Conservation (phyloP, 2,797 vertebrate species). For the Periophthalmus magnuspinnatus region DNA sequence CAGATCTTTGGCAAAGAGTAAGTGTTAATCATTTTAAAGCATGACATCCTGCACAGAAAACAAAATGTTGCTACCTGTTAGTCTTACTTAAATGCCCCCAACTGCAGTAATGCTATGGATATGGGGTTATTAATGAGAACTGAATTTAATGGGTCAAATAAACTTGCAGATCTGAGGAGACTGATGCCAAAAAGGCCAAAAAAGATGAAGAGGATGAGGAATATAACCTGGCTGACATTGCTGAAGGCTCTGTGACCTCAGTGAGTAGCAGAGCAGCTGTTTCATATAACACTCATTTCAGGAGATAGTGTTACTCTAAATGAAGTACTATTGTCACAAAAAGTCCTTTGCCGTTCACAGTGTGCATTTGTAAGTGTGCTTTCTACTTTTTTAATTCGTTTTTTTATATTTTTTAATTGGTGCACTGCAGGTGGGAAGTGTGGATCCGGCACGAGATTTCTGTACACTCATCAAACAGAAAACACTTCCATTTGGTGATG, state of each 20-base stretch:
- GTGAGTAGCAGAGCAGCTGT: constrained; percentile 75
- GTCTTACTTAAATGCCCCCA: not conserved
- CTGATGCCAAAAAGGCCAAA: constrained; percentile 80
- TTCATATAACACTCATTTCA: constrained; percentile 9
- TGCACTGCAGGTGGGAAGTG: constrained; percentile 88
- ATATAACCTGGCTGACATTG: constrained; percentile 82
- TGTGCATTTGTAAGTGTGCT: constrained; percentile 11
- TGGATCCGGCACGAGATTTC: constrained; percentile 89
- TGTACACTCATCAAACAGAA: constrained; percentile 81
- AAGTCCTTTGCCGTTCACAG: constrained; percentile 9
- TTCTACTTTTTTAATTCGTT: not conserved
- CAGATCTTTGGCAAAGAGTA: constrained; percentile 91
- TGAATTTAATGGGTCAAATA: constrained; percentile 10
- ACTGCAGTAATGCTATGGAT: not conserved
- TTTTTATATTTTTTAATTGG: too few relatives aligned
- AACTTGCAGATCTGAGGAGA: constrained; percentile 74
- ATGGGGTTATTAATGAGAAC: not conserved
- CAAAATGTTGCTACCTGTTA: not conserved
- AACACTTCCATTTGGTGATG: constrained; percentile 82
- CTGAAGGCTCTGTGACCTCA: constrained; percentile 83
- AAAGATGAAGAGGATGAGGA: constrained; percentile 79
- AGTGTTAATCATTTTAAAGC: constrained; percentile 47
- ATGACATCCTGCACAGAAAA: not conserved
- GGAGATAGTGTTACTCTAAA: not conserved
- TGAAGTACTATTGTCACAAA: constrained; percentile 1